phyloP scores from a whole-genome alignment of 2,888 invertebrate species.

The Agrotis puta region DNA sequence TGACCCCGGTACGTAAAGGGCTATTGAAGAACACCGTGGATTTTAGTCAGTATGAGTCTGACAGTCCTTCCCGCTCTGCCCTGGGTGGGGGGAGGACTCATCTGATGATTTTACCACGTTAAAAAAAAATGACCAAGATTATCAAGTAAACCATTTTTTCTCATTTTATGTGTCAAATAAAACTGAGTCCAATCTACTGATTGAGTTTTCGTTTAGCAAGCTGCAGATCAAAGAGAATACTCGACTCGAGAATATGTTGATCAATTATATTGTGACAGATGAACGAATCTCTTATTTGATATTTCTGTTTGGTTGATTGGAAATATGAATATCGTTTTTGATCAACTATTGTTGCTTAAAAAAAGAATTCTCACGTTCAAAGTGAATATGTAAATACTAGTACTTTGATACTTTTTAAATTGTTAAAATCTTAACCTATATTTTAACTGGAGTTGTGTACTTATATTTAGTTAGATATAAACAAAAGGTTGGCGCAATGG shows the following conservation, averaged over 20 bases:
- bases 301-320: slow-evolving; percentile 5
- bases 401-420: background rate
- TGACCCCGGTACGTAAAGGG: no score
- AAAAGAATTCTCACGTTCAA: background rate
- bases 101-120: no score
- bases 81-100: no score
- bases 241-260: slow-evolving; percentile 14
- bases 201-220: slow-evolving; percentile 14
- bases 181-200: slow-evolving; percentile 3
- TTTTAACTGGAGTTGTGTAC: background rate
- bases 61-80: no score
- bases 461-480: no score
- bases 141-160: background rate
- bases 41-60: no score
- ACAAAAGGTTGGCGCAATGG: no score
- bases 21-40: no score
- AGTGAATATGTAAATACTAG: background rate
- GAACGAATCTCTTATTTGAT: slow-evolving; percentile 17
- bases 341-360: background rate
- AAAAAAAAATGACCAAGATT: slow-evolving; percentile 10
- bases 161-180: slow-evolving; percentile 6
- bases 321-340: slow-evolving; percentile 5
- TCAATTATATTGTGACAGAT: slow-evolving; percentile 35
- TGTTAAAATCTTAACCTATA: background rate
- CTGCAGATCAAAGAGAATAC: slow-evolving; percentile 31